Conservation (phyloP, 1,140 invertebrate species). For the Leucophenga varia region DNA sequence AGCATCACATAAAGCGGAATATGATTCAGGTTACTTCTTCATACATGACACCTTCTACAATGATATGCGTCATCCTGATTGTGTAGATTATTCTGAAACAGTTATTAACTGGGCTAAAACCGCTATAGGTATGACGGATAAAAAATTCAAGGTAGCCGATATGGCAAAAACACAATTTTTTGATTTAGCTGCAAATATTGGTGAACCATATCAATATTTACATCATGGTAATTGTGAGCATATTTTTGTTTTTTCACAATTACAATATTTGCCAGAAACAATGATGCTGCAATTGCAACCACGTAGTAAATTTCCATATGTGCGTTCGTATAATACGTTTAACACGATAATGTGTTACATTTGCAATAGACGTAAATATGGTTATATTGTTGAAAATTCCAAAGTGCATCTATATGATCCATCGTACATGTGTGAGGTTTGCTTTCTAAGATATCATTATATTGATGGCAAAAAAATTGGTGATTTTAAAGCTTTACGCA, state of each 20-base stretch:
- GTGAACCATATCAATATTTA: constrained; percentile 75
- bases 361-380: constrained; percentile 58
- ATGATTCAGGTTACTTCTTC: constrained; percentile 69
- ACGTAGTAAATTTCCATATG: constrained; percentile 62
- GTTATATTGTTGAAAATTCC: constrained; percentile 64
- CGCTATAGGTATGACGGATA: constrained; percentile 57
- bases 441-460: constrained; percentile 68
- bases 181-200: constrained; percentile 67
- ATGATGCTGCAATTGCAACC: constrained; percentile 14
- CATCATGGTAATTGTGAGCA: constrained; percentile 92
- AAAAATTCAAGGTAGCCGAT: constrained; percentile 58
- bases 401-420: constrained; percentile 66
- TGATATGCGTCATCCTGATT: constrained; percentile 63
- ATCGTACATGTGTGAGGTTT: constrained; percentile 66
- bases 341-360: constrained; percentile 60
- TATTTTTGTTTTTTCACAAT: constrained; percentile 74
- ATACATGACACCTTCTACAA: constrained; percentile 80
- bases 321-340: constrained; percentile 55
- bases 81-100: constrained; percentile 65
- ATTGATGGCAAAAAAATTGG: constrained; percentile 62
- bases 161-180: constrained; percentile 68
- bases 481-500: constrained; percentile 61
- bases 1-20: constrained; percentile 57
- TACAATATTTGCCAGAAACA: constrained; percentile 60
- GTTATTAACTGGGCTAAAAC: constrained; percentile 68